Conservation (phyloP, 2,797 vertebrate species). For the Threskiornis aethiopicus region DNA sequence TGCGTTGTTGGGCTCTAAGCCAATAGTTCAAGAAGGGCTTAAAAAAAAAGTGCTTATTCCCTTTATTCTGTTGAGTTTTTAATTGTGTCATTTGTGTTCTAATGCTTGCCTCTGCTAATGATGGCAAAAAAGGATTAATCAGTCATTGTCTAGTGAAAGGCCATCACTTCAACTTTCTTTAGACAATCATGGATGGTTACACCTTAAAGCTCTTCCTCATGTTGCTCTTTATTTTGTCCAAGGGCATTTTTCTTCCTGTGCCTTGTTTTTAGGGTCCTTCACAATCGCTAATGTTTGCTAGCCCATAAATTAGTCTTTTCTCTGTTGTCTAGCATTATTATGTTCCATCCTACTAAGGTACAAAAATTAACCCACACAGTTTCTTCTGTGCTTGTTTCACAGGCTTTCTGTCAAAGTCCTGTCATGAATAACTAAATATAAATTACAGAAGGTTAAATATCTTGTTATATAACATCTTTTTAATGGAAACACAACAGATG, state of each 20-base stretch:
- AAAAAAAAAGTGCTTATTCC: background rate
- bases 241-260: background rate
- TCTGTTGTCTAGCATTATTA: background rate
- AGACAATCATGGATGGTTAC: background rate
- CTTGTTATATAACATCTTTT: conserved; percentile 42
- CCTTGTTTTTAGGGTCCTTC: background rate
- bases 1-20: background rate
- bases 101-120: background rate
- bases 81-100: background rate
- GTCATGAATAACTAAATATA: conserved; percentile 38
- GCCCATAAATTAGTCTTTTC: background rate
- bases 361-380: background rate
- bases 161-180: background rate
- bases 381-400: background rate
- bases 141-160: background rate
- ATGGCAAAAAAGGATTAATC: background rate
- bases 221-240: background rate
- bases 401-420: conserved; percentile 5
- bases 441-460: conserved; percentile 15
- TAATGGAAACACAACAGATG: conserved; percentile 56
- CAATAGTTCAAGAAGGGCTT: background rate
- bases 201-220: background rate
- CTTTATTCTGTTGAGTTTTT: background rate
- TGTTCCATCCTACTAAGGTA: background rate
- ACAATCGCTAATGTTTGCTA: background rate